Conservation (phyloP, 2,888 invertebrate genomes). For the Scaptomyza tumidula region DNA sequence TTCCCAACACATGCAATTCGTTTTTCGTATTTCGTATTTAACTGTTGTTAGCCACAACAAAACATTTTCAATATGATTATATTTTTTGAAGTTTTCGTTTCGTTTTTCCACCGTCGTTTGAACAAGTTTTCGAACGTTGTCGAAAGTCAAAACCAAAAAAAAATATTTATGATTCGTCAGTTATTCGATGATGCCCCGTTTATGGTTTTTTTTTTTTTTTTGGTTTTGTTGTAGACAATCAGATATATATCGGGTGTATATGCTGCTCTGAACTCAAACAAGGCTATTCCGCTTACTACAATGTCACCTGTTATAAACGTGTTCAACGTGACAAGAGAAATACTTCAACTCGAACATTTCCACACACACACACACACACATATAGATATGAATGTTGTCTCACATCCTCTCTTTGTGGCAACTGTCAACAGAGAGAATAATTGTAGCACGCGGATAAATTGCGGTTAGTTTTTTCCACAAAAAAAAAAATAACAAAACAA, state of each 20-base stretch:
- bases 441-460: not conserved
- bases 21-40: constrained; percentile 60
- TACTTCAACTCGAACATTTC: constrained; percentile 1
- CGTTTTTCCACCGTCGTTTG: constrained; percentile 29
- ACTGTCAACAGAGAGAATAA: not conserved
- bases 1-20: constrained; percentile 64
- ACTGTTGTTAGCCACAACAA: constrained; percentile 35
- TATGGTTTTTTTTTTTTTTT: no score
- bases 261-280: not conserved
- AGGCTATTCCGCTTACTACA: constrained; percentile 2
- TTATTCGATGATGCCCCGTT: constrained; percentile 3
- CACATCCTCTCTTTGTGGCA: not conserved
- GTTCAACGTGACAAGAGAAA: constrained; percentile 10
- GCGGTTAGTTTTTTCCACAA: not conserved
- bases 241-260: not conserved
- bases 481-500: no score
- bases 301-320: constrained; percentile 7
- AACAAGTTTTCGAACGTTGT: constrained; percentile 21
- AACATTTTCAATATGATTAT: constrained; percentile 55
- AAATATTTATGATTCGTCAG: not conserved
- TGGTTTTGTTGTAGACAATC: constrained; percentile 6
- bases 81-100: constrained; percentile 43
- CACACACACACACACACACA: not conserved
- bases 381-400: no score
- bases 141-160: not conserved